Evolutionary conservation across 1,140 invertebrate genomes (phyloP).

Genomic region (Sipha flava): DNA sequence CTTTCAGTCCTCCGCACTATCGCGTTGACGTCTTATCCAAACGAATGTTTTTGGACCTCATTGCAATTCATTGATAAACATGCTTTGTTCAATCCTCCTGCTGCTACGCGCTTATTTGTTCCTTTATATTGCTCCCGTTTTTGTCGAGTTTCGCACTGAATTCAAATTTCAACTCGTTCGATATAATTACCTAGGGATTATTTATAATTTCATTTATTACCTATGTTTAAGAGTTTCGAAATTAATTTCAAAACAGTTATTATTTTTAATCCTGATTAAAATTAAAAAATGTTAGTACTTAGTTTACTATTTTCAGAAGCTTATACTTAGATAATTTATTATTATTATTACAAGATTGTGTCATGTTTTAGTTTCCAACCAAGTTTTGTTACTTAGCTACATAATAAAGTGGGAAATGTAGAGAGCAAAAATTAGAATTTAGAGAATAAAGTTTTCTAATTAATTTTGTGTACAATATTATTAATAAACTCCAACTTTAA

Average conservation of each 20-base stretch:
- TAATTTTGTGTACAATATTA: background rate
- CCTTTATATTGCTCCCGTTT: background rate
- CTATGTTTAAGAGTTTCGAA: no score
- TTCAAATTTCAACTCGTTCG: background rate
- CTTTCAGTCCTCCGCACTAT: background rate
- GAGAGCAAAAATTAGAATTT: background rate
- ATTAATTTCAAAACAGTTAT: no score
- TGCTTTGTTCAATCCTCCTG: background rate
- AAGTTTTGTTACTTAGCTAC: background rate
- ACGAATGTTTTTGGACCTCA: slow-evolving; percentile 20
- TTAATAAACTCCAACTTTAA: background rate
- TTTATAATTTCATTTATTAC: no score
- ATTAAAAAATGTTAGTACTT: no score
- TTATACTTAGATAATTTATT: no score
- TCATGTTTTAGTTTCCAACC: background rate
- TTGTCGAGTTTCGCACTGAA: background rate
- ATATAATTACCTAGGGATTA: no score
- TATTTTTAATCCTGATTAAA: no score
- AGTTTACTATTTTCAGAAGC: no score
- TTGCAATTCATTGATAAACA: slow-evolving; percentile 22
- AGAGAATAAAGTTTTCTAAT: background rate
- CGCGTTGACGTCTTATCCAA: background rate
- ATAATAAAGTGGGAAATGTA: no score
- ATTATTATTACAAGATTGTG: background rate
- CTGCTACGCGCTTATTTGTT: background rate